Evolutionary conservation across 30 jellyfish, hydroid and myxozoan species (phyloP), one percentile per base, ranked within the genome.

Genomic region (Rhopilema esculentum): DNA sequence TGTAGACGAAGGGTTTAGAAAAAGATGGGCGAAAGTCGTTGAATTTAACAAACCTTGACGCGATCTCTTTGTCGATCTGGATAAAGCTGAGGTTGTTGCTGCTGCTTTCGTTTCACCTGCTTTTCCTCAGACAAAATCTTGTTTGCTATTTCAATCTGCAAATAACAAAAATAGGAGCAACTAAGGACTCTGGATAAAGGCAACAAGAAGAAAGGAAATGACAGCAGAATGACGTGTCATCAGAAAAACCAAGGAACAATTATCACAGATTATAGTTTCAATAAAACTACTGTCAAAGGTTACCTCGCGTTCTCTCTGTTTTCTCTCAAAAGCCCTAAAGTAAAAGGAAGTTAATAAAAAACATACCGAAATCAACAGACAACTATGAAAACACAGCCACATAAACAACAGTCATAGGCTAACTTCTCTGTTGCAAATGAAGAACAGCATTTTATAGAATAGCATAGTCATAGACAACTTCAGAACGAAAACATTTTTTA

Each of bases 231-330:
- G 19, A 51, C 66, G 19, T 9, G 66, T 51, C 16, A 51, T 51
- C 15, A 51, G 19, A 51, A 63, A 63, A 18, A 18, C 72, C 4
- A 63, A 63, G 29, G 29, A 63, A 63, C 8, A 19, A 1, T 19
- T 63, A 63, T 6, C 66, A 51, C 66, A 19, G 19, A 51, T 9
- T 9, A 15, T 9, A 15, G 66, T 51, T 15, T 9, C 19, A 51
- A 51, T 9, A 51, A 15, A 19, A 63, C 6, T 1, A 63, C 8
- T n/a, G 8, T 63, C 6, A 63, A 63, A 67, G 8, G 28, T 1
- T 71, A 93, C 98, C 95, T 93, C 98, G 83, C 83, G 70, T 71
- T 93, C 98, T 28, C 98, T 79, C 51, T 93, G 98, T 49, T 93
- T 93, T 31, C 98, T 84, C 84, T 93, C 98, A 75, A 93, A 93